A percentile compares a stretch with the other conserved stretches of the same genome.
Conservation (phyloP, 2,888 invertebrate genomes). For the Apoda limacodes region DNA sequence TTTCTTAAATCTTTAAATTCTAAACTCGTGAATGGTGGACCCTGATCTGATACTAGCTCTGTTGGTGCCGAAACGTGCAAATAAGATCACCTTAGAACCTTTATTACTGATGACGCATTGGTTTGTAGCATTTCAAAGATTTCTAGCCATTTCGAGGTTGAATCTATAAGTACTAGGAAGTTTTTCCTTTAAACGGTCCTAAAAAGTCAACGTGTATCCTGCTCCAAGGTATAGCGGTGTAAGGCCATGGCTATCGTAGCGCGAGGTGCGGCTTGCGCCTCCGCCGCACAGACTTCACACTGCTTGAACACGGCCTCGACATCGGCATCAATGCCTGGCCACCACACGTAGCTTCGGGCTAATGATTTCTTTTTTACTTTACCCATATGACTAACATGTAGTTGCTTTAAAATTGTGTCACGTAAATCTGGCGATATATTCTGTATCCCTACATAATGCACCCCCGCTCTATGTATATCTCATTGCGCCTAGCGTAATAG, state of each 20-base stretch:
- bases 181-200: too few relatives aligned
- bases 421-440: too few relatives aligned
- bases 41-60: slow-evolving; percentile 15
- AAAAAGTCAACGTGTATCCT: slow-evolving; percentile 20
- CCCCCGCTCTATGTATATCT: too few relatives aligned
- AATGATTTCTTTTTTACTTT: too few relatives aligned
- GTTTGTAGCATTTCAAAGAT: slow-evolving; percentile 15
- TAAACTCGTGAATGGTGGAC: slow-evolving; percentile 13
- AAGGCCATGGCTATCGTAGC: slow-evolving; percentile 18
- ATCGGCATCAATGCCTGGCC: too few relatives aligned
- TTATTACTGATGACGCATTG: slow-evolving; percentile 11
- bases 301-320: too few relatives aligned
- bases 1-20: slow-evolving; percentile 12
- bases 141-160: slow-evolving; percentile 19
- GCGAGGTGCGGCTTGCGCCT: slow-evolving; percentile 9
- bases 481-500: too few relatives aligned
- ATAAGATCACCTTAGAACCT: slow-evolving; percentile 9
- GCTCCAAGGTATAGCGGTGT: slow-evolving; percentile 13
- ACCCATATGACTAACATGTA: too few relatives aligned
- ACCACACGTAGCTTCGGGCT: too few relatives aligned
- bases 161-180: too few relatives aligned
- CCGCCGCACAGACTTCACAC: slow-evolving; percentile 14
- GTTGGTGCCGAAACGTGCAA: slow-evolving; percentile 12
- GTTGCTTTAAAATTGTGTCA: too few relatives aligned
- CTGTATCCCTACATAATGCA: too few relatives aligned